Percentiles rank a stretch among this genome's conserved stretches.
phyloP scores from a whole-genome alignment of 2,113 vertebrate species.

The Dendropsophus ebraccatus region DNA sequence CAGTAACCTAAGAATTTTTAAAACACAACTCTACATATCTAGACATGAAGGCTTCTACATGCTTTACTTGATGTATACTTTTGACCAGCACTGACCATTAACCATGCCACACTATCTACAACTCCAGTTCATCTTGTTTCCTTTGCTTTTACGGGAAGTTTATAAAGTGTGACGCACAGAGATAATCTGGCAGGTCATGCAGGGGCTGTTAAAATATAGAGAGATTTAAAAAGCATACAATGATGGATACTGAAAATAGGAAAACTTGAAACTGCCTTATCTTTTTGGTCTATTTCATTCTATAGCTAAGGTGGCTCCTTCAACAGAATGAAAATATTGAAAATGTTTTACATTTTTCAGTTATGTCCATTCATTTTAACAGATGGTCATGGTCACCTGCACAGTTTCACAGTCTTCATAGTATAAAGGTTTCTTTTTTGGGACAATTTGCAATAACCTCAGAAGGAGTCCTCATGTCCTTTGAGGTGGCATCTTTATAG shows the following conservation, averaged over 20 bases:
- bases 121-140: constrained; percentile 23
- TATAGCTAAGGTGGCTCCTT: neutral
- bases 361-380: too few species aligned
- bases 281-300: neutral
- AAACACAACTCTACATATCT: neutral
- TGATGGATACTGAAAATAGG: neutral
- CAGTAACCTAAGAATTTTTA: neutral
- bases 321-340: neutral
- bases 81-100: constrained; percentile 24
- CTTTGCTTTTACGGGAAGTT: constrained; percentile 29
- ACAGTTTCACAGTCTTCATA: neutral
- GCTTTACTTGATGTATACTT: constrained; percentile 1
- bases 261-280: neutral
- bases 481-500: neutral
- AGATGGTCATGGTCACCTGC: neutral
- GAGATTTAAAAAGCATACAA: constrained; percentile 1
- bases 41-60: neutral
- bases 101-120: constrained; percentile 24
- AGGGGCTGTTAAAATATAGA: neutral
- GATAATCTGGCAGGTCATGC: constrained; percentile 5
- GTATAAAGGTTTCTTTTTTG: neutral
- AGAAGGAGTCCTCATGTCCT: neutral
- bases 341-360: neutral
- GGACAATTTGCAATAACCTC: neutral
- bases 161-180: constrained; percentile 29